Conservation (phyloP, 2,888 invertebrate genomes). For the Catocala fraxini region DNA sequence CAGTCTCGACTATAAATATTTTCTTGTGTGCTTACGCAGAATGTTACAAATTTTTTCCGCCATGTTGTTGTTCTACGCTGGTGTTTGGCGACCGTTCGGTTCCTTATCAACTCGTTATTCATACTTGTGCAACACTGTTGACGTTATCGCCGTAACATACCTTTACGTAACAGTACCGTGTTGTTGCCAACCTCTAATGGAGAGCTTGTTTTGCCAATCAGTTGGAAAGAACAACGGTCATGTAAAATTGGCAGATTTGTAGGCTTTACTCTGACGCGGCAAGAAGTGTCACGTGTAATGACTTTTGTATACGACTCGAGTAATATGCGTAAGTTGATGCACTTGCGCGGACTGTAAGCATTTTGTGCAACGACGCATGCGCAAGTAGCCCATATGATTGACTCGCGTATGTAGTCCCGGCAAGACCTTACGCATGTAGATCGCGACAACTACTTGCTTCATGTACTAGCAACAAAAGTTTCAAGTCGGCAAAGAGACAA, state of each 20-base stretch:
- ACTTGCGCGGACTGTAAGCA: too few species aligned
- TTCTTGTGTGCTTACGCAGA: constrained; percentile 3
- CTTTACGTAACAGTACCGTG: constrained; percentile 54
- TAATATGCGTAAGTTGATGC: too few species aligned
- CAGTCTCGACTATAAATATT: constrained; percentile 29
- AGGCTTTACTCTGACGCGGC: too few species aligned
- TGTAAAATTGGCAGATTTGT: not conserved
- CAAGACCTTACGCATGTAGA: too few species aligned
- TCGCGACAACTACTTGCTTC: too few species aligned
- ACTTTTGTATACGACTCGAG: too few species aligned
- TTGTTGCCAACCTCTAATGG: constrained; percentile 21
- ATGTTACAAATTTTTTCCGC: constrained; percentile 27
- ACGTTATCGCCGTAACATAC: constrained; percentile 48
- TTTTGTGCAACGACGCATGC: too few species aligned
- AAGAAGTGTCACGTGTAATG: too few species aligned
- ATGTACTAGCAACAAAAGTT: too few species aligned
- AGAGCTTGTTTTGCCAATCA: constrained; percentile 7
- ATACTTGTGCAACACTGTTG: constrained; percentile 56
- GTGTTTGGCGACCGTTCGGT: constrained; percentile 35
- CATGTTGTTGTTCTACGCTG: constrained; percentile 34
- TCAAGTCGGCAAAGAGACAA: too few species aligned
- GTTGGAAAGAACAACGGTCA: constrained; percentile 10
- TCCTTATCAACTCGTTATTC: constrained; percentile 56
- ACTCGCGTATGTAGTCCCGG: too few species aligned
- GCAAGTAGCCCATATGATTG: too few species aligned